phyloP scores from a whole-genome alignment of 1,140 invertebrate genomes.

The Meloidogyne chitwoodi region DNA sequence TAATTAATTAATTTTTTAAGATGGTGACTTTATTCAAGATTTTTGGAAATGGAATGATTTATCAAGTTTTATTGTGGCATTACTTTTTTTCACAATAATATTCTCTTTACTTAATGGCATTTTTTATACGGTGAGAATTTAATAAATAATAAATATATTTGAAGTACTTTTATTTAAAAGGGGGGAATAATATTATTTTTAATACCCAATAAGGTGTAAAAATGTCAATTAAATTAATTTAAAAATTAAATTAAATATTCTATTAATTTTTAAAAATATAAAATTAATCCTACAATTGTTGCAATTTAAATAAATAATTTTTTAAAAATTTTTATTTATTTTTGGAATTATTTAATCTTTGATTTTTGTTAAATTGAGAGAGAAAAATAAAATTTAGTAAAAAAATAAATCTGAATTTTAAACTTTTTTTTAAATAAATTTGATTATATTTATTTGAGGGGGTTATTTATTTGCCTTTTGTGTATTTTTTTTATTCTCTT shows the following conservation, averaged over 20 bases:
- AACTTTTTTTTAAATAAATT: neutral
- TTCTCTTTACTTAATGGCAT: slow-evolving; percentile 81
- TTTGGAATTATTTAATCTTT: neutral
- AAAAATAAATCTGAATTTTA: neutral
- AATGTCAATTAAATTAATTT: neutral
- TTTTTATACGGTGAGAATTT: slow-evolving; percentile 69
- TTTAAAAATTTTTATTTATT: too few species aligned
- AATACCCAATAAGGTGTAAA: neutral
- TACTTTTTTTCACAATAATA: slow-evolving; percentile 77
- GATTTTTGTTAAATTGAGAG: neutral
- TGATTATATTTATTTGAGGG: neutral
- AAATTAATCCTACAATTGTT: neutral
- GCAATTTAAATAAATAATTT: neutral
- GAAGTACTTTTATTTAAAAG: neutral
- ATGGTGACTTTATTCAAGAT: slow-evolving; percentile 63
- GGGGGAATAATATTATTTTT: neutral
- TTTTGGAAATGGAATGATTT: slow-evolving; percentile 99
- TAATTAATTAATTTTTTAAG: slow-evolving; percentile 33
- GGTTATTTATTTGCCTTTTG: neutral
- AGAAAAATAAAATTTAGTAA: neutral
- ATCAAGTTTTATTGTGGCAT: slow-evolving; percentile 87
- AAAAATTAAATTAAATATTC: too few species aligned
- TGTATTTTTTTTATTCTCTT: too few species aligned
- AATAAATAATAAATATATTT: neutral
- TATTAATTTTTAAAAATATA: too few species aligned